Base-by-base conservation (phyloP, 2,888 invertebrate species). In the Agriopis marginaria region DNA sequence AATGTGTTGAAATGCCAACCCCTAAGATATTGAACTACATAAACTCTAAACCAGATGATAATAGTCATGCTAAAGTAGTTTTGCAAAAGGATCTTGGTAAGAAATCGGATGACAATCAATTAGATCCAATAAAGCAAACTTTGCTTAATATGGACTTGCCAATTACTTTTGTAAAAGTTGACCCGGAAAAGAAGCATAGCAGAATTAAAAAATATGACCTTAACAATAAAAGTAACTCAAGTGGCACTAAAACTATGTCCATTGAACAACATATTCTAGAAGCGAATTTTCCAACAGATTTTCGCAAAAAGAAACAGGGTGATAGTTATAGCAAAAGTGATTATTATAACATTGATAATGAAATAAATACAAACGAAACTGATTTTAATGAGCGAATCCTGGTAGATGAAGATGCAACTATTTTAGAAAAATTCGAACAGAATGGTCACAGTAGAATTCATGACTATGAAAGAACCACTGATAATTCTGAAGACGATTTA, bases 401-500 rank as follows among this genome's bases (percentile, higher is more conserved):
- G n/a, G 23, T 11, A 23, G 17, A 55, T 40, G 10, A 14, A 42
- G 17, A 17, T 17, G 17, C 11, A 44, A 44, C 14, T 45, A 12
- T 3, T 58, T 17, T 44, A 11, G n/a, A 44, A 17, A 58, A 14
- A 42, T 2, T 3, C 4, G 17, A 14, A n/a, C 55, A 55, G 42
- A 8, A 42, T 17, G 44, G 14, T 56, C 9, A 56, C 7, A 56
- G 10, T 44, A 17, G 8, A 1, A 14, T 39, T 54, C 1, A 56
- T 44, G 11, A 56, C 9, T 17, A 17, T 44, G 17, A 42, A 3
- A 39, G 3, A 44, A 56, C 10, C 42, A 44, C 17, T 2, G 12
- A 55, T 42, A 58, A 17, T 23, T 23, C 60, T 32, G 53, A 42
- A 61, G 23, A 14, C 14, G 63, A 73, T 69, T 40, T 68, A 11